Base-by-base conservation (phyloP, 2,113 vertebrate genomes). In the Larimichthys crocea region DNA sequence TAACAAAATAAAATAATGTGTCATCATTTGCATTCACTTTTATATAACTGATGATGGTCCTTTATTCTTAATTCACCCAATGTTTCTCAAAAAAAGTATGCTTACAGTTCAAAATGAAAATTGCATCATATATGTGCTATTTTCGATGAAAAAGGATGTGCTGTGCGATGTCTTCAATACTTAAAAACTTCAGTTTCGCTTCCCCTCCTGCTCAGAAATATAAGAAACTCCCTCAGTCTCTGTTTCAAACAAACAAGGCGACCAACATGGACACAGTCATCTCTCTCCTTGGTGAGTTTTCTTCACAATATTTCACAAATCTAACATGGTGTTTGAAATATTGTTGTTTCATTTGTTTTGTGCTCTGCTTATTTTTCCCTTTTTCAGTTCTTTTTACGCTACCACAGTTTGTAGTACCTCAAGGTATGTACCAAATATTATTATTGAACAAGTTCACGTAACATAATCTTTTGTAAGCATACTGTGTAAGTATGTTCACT, bases 231-330 rank as follows among this genome's bases (percentile, higher is more conserved):
- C 3, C 0, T 16, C 10, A 19, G 7, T 1, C 50, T 79, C 52
- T 35, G 15, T 40, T 68, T 35, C 49, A 20, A 9, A 57, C 17
- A 57, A 61, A 53, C 46, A 48, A 35, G 44, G 5, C 11, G 1
- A 11, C 11, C 35, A 84, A 22, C 20, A 94, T 94, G 94, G 62
- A 90, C 24, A 5, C 14, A 3, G 11, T 88, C 5, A 29, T 82
- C 31, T 73, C 3, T 22, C 62, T 92, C 5, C 62, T 92, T 1
- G 86, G 94, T 95, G 81, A 94, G 94, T 91, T 82, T 70, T 60
- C 17, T 62, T 55, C 3, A 4, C 0, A 42, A 3, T 7, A 10
- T 40, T 1, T 40, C 57, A 57, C 3, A 31, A n/a, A 72, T 29
- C 19, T 55, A 31, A 29, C 15, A 20, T 26, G 42, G 2, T 61